These are phyloP conservation scores for Sebastes hopkinsi DNA, from an alignment of 2,797 vertebrate species.

Conservation along the genomic window DNA sequence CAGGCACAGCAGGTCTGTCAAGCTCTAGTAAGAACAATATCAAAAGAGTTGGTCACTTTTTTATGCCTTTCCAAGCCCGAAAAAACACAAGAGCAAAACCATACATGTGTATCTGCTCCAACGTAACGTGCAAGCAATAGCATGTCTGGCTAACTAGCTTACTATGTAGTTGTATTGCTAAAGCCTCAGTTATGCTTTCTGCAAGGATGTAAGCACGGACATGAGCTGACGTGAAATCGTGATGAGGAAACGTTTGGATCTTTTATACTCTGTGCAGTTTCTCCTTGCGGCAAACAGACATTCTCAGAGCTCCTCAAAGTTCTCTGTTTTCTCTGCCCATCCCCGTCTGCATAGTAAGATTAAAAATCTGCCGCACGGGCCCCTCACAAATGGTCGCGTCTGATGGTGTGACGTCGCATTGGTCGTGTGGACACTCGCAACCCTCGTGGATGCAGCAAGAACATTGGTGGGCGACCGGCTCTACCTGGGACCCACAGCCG, in stretches of 20 bases:
- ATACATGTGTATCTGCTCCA: background rate
- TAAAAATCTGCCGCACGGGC: accelerated
- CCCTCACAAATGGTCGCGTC: too few species aligned
- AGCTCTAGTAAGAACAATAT: background rate
- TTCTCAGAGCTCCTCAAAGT: too few species aligned
- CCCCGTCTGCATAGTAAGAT: accelerated
- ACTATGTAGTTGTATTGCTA: background rate
- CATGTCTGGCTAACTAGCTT: background rate
- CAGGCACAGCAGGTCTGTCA: background rate
- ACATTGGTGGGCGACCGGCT: too few species aligned
- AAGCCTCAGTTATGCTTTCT: too few species aligned
- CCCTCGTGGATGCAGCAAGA: too few species aligned
- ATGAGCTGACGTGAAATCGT: too few species aligned
- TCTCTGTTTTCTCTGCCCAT: accelerated
- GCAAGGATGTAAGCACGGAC: accelerated
- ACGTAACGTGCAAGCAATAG: background rate
- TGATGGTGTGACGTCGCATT: too few species aligned
- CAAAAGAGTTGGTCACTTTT: background rate
- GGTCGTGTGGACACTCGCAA: too few species aligned
- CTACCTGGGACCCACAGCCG: too few species aligned
- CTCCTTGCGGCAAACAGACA: too few species aligned
- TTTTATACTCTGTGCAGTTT: too few species aligned
- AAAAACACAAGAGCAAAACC: background rate
- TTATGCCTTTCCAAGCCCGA: background rate
- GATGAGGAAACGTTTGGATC: too few species aligned